Evolutionary conservation across 1,140 invertebrate species (phyloP).

Genomic region (Euwallacea similis): DNA sequence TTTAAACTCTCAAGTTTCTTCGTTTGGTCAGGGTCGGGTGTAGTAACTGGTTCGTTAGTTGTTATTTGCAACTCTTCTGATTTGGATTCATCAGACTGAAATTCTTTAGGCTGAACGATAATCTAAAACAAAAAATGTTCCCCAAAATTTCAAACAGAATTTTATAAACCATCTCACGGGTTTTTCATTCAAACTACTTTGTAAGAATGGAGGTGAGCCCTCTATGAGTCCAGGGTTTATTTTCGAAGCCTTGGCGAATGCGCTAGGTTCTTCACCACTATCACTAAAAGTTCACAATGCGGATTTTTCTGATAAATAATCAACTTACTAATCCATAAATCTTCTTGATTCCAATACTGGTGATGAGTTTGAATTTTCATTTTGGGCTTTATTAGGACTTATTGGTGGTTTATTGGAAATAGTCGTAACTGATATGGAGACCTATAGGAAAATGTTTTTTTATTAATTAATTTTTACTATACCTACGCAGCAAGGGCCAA

Average conservation of each 20-base stretch:
- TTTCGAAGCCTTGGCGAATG: conserved; percentile 2
- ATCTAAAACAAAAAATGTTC: conserved; percentile 14
- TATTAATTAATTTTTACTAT: background rate
- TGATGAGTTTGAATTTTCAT: background rate
- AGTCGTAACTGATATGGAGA: conserved; percentile 34
- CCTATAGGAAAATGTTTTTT: conserved; percentile 8
- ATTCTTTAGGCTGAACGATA: conserved; percentile 27
- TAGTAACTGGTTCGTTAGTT: too few relatives aligned
- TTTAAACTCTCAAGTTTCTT: too few relatives aligned
- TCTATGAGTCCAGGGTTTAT: conserved; percentile 35
- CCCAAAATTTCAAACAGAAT: background rate
- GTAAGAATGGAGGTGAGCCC: conserved; percentile 24
- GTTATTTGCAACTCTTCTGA: too few relatives aligned
- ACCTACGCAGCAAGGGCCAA: background rate
- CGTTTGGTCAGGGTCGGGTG: too few relatives aligned
- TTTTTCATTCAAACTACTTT: conserved; percentile 4
- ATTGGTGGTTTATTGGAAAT: conserved; percentile 31
- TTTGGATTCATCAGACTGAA: conserved; percentile 11
- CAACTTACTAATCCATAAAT: conserved; percentile 11
- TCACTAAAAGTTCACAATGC: conserved; percentile 7
- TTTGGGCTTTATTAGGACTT: background rate
- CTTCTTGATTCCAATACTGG: background rate
- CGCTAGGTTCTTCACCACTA: conserved; percentile 5
- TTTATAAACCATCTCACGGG: background rate
- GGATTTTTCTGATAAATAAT: background rate